Percentiles rank a stretch among this genome's conserved stretches.
These are phyloP conservation scores for Phyllotreta cruciferae DNA, from an alignment of 2,888 invertebrate genomes.

Conservation along the genomic window DNA sequence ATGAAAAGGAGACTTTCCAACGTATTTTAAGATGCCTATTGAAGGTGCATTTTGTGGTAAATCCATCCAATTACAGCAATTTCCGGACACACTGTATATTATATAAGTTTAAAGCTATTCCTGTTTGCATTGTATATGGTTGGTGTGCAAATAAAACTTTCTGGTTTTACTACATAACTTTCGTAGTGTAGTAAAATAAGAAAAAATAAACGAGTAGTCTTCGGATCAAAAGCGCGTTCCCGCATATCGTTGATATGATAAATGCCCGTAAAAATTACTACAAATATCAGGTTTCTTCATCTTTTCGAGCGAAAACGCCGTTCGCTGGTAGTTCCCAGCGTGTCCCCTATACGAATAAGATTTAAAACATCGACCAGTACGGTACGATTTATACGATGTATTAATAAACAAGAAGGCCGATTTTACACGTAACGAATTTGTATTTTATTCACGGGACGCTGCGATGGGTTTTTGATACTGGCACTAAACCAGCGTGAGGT, in stretches of 20 bases:
- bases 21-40: no score
- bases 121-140: no score
- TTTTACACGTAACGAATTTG: constrained; percentile 56
- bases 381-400: constrained; percentile 50
- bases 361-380: constrained; percentile 45
- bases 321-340: constrained; percentile 48
- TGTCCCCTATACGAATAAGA: constrained; percentile 43
- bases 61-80: no score
- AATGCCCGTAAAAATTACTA: constrained; percentile 40
- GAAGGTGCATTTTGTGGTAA: no score
- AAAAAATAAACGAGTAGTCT: no score
- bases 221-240: constrained; percentile 12
- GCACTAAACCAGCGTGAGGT: constrained; percentile 49
- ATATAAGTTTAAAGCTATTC: no score
- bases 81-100: no score
- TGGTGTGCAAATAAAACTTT: no score
- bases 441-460: constrained; percentile 56
- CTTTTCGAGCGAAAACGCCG: constrained; percentile 45
- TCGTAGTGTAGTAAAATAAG: no score
- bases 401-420: constrained; percentile 51
- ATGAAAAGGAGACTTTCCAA: no score
- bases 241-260: constrained; percentile 38
- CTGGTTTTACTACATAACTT: no score
- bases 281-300: constrained; percentile 45
- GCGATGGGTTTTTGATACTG: constrained; percentile 54